Percentiles rank a stretch among this genome's conserved stretches.
phyloP scores from a whole-genome alignment of 2,113 vertebrate species.

The Ellobius talpinus region DNA sequence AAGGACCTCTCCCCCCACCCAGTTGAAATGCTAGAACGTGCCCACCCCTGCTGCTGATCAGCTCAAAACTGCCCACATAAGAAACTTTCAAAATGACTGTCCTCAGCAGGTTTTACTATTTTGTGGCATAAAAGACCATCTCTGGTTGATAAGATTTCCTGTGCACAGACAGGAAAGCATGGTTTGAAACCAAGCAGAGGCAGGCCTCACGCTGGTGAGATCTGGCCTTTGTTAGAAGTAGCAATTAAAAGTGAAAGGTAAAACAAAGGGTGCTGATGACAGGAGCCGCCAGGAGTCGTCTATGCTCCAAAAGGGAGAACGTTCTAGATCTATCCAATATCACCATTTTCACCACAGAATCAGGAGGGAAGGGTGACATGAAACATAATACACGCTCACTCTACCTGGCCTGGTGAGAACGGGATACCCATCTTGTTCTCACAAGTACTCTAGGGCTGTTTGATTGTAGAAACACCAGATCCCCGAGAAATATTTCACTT shows the following conservation, averaged over 20 bases:
- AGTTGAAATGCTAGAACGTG: slow-evolving; percentile 48
- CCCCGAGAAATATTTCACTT: slow-evolving; percentile 8
- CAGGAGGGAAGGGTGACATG: neutral
- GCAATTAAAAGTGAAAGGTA: slow-evolving; percentile 78
- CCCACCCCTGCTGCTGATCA: neutral
- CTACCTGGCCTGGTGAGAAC: neutral
- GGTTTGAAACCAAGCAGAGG: slow-evolving; percentile 67
- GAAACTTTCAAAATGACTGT: slow-evolving; percentile 76
- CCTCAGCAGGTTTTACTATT: slow-evolving; percentile 62
- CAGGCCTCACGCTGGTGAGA: slow-evolving; percentile 11
- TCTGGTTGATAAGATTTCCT: slow-evolving; percentile 75
- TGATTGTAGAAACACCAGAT: slow-evolving; percentile 19
- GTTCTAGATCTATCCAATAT: slow-evolving; percentile 1
- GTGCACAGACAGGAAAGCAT: slow-evolving; percentile 70
- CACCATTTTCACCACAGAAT: neutral
- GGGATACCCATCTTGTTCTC: neutral
- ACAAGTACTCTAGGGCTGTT: neutral
- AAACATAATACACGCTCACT: neutral
- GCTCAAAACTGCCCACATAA: slow-evolving; percentile 63
- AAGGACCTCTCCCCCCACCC: slow-evolving; percentile 16
- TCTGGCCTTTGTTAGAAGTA: slow-evolving; percentile 51
- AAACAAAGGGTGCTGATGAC: slow-evolving; percentile 54
- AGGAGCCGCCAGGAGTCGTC: slow-evolving; percentile 31
- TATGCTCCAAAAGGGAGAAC: slow-evolving; percentile 16
- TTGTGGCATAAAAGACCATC: slow-evolving; percentile 52